Conservation (phyloP, 2,113 vertebrate species). For the Malurus alboscapulatus region DNA sequence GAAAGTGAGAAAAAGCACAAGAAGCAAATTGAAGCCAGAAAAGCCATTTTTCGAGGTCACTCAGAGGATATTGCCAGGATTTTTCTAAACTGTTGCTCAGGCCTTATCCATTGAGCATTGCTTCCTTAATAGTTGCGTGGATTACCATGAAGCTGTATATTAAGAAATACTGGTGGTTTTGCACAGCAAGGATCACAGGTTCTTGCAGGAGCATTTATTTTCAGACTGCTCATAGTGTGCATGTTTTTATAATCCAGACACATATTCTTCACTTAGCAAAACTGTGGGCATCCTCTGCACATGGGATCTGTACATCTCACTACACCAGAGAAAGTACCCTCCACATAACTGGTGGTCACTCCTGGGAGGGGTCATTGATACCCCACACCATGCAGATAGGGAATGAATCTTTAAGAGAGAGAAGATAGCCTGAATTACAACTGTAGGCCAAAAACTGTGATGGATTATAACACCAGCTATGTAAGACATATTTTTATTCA, state of each 20-base stretch:
- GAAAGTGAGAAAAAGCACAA: neutral
- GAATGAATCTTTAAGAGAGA: neutral
- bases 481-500: neutral
- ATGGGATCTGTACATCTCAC: neutral
- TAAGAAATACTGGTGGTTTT: neutral
- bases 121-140: neutral
- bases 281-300: neutral
- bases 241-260: neutral
- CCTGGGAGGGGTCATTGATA: fast-evolving
- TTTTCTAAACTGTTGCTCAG: neutral
- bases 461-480: neutral
- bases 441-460: neutral
- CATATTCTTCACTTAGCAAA: neutral
- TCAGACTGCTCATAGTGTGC: neutral
- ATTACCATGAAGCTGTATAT: neutral
- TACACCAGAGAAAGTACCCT: neutral
- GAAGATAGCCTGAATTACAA: neutral
- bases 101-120: neutral
- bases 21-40: neutral
- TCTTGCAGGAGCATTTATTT: neutral
- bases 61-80: neutral
- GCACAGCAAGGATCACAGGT: neutral
- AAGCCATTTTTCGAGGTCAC: neutral
- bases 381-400: neutral
- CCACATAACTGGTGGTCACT: neutral